Percentiles rank a stretch among this genome's conserved stretches.
Conservation (phyloP, 2,113 vertebrate species). For the Archilochus colubris region DNA sequence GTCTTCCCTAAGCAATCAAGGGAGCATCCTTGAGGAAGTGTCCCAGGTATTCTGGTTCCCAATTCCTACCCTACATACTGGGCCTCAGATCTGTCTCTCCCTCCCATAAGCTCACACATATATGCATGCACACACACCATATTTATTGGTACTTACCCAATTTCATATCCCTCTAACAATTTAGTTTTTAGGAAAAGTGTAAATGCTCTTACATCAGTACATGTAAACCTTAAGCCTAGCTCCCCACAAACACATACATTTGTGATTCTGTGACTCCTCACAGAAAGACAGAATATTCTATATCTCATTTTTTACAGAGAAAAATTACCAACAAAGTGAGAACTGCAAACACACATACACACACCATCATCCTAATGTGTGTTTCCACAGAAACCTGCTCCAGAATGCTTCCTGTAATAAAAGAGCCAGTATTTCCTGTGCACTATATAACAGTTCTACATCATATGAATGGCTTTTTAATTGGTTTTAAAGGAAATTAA, state of each 20-base stretch:
- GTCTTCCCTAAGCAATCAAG: not conserved
- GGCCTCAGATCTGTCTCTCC: not conserved
- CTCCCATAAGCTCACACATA: too few relatives aligned
- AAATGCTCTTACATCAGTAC: not conserved
- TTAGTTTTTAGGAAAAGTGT: not conserved
- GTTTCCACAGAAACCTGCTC: not conserved
- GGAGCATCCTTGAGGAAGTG: not conserved
- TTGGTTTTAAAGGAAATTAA: not conserved
- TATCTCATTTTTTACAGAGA: not conserved
- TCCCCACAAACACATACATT: not conserved
- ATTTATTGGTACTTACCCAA: not conserved
- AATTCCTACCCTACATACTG: fast-evolving
- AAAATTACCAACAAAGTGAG: not conserved
- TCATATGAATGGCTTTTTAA: not conserved
- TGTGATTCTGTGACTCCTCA: not conserved
- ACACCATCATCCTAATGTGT: too few relatives aligned
- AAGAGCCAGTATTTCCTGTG: not conserved
- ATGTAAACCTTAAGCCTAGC: not conserved
- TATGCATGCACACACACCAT: fast-evolving
- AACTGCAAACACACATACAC: not conserved
- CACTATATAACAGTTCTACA: not conserved
- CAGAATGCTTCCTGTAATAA: not conserved
- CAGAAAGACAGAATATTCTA: not conserved
- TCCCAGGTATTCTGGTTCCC: not conserved
- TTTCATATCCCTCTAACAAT: not conserved